Base-by-base conservation (phyloP, 2,113 vertebrate species). In the Hipposideros armiger region DNA sequence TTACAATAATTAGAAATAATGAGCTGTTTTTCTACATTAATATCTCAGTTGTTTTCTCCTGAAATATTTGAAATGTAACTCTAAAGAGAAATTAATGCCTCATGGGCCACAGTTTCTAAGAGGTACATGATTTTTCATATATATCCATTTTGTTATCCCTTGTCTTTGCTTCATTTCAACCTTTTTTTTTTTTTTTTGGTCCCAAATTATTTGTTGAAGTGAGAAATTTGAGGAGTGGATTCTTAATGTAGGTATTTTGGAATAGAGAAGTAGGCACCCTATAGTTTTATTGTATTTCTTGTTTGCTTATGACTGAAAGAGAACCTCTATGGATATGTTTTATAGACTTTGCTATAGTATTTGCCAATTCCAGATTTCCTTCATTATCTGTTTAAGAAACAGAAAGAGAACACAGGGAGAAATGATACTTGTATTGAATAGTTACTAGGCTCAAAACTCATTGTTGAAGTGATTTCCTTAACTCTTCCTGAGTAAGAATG, bases 181-280 rank as follows among this genome's bases (percentile, higher is more conserved):
- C 42, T 74, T 56, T 60, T 32, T 13, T 74, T 56, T 74, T 56
- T 67, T 32, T 13, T 89, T 67, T 50, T 36, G 28, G 81, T 87
- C n/a, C 42, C 45, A 19, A 17, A 32, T 87, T 86, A 73, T 62
- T 64, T 95, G 66, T 5, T 15, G n/a, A 94, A 96, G 30, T 76
- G 52, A 87, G 81, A 64, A 50, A 58, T 69, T 54, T 76, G 0
- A 42, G 17, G 52, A 62, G 11, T 69, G 3, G 60, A 47, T 83
- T 76, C 60, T 91, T 87, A n/a, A 7, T 52, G 28, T 74, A 17
- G 56, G 16, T 47, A 15, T 87, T 64, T 72, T 5, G 11, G 45
- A 62, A 3, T 70, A 22, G 42, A 42, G 40, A 72, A 40, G 7
- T 80, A 30, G 17, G 3, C 28, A 52, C 62, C 45, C 11, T 28